Evolutionary conservation across 2,113 vertebrate species (phyloP).

Genomic region (Lucifuga dentata): DNA sequence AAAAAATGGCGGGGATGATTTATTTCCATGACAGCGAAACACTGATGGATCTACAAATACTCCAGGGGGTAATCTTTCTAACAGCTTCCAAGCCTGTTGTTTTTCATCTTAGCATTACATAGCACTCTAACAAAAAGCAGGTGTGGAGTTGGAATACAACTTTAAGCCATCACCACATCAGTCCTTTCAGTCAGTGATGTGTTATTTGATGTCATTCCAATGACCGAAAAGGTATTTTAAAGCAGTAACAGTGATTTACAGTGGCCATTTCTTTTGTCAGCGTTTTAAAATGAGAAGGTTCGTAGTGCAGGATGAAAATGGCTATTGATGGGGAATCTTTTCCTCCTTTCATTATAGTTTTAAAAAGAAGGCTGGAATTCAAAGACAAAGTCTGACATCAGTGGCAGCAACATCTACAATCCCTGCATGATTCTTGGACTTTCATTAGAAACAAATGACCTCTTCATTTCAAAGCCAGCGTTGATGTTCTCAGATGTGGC

Average conservation of each 20-base stretch:
- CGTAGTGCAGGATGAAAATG: constrained; percentile 38
- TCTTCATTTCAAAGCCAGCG: constrained; percentile 66
- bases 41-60: constrained; percentile 59
- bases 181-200: constrained; percentile 42
- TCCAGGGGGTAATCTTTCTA: constrained; percentile 60
- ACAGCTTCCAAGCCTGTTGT: constrained; percentile 68
- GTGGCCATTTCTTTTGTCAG: constrained; percentile 73
- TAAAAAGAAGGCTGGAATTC: constrained; percentile 45
- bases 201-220: constrained; percentile 76
- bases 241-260: constrained; percentile 73
- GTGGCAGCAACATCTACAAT: constrained; percentile 33
- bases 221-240: constrained; percentile 66
- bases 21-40: constrained; percentile 67
- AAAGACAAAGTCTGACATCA: constrained; percentile 61
- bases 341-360: constrained; percentile 28
- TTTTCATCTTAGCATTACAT: constrained; percentile 70
- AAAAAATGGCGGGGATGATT: constrained; percentile 48
- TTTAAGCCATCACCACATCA: constrained; percentile 64
- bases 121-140: constrained; percentile 77
- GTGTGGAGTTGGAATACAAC: constrained; percentile 62
- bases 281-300: constrained; percentile 24
- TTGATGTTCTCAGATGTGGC: constrained; percentile 53
- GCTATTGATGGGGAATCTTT: constrained; percentile 39
- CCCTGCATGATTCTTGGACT: constrained; percentile 49
- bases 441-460: constrained; percentile 66